Evolutionary conservation across 1,140 invertebrate genomes (phyloP).

Genomic region (Drosophila eugracilis): DNA sequence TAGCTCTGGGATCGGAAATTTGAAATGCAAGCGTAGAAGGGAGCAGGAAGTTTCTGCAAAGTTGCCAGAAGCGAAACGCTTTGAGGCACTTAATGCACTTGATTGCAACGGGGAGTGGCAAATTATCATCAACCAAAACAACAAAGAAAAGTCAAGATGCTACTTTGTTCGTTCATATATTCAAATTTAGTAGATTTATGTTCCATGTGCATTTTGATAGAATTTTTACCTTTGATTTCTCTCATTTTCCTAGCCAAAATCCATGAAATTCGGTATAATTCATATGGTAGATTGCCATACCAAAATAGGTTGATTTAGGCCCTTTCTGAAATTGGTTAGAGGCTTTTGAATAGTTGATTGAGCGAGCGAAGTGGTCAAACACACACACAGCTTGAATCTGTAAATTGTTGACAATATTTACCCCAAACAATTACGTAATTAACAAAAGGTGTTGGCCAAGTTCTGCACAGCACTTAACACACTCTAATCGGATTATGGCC

Average conservation of each 20-base stretch:
- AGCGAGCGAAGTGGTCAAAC: constrained; percentile 14
- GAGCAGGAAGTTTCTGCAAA: constrained; percentile 3
- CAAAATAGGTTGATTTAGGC: constrained; percentile 20
- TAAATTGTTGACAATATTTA: constrained; percentile 54
- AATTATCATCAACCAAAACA: constrained; percentile 11
- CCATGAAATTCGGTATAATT: background rate
- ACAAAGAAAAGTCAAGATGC: constrained; percentile 9
- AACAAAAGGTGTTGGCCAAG: constrained; percentile 71
- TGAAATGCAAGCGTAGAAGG: constrained; percentile 28
- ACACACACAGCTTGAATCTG: constrained; percentile 19
- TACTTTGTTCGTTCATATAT: background rate
- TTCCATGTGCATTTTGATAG: too few species aligned
- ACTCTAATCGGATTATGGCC: constrained; percentile 56
- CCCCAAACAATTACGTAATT: constrained; percentile 72
- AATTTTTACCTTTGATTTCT: background rate
- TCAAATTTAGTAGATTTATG: too few species aligned
- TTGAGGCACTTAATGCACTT: constrained; percentile 29
- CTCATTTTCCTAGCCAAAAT: background rate
- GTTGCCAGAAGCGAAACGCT: constrained; percentile 20
- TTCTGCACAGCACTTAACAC: constrained; percentile 69
- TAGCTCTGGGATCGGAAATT: constrained; percentile 19
- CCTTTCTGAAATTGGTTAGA: constrained; percentile 3
- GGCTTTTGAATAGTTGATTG: constrained; percentile 26
- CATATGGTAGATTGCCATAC: constrained; percentile 4
- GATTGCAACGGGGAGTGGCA: constrained; percentile 29